Base-by-base conservation (phyloP, 2,113 vertebrate species). In the Acrocephalus arundinaceus region DNA sequence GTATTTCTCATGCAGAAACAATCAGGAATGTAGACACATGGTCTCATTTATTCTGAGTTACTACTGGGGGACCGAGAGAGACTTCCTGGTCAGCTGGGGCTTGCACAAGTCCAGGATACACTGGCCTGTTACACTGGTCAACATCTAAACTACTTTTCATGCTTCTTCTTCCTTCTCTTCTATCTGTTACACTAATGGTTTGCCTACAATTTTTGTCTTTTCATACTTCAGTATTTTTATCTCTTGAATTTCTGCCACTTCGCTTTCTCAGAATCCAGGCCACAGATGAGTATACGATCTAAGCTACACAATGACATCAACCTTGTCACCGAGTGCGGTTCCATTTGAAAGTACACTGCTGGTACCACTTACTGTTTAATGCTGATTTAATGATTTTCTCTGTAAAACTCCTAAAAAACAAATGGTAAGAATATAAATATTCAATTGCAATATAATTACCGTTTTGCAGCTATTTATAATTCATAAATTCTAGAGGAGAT, bases 401-500 rank as follows among this genome's bases (percentile, higher is more conserved):
- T 75, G 17, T 24, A 66, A 81, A 87, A 82, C 20, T 82, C 41
- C 28, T 66, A 21, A 63, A 90, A 89, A 61, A 3, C 21, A 58
- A 41, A 37, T 22, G 25, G 14, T 63, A 55, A 54, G 43, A 59
- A 11, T 86, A 76, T 93, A 92, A 90, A 77, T 95, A 63, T 82
- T 85, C 82, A 78, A 82, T 66, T 66, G 28, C 15, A 62, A 51
- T 79, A 49, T 81, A 89, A 82, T 86, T 79, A 78, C 17, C 25
- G 46, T 21, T 89, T 96, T 92, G 61, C 66, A 87, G 41, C 4
- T 61, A 68, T 87, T 91, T 82, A 37, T 92, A 91, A 75, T 93
- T 75, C 41, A 87, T 75, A 73, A 66, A 72, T 54, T 71, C 39
- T 75, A 45, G n/a, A 88, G 61, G 72, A 78, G 20, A 61, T 49